These are phyloP conservation scores for Athene cunicularia DNA, from an alignment of 2,113 vertebrate species.

Conservation along the genomic window DNA sequence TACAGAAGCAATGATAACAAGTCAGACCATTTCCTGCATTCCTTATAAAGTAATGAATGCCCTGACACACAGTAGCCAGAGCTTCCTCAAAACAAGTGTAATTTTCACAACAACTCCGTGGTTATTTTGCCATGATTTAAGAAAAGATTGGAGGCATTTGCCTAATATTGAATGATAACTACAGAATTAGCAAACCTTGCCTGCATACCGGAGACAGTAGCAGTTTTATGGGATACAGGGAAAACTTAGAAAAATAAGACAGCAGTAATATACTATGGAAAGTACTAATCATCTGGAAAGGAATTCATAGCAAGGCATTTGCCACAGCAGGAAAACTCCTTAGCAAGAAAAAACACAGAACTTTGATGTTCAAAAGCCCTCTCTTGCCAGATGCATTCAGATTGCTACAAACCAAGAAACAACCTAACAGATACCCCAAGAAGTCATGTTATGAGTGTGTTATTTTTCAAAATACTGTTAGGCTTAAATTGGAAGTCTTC, in stretches of 20 bases:
- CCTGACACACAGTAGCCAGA: background rate
- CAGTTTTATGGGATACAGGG: background rate
- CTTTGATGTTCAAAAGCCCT: background rate
- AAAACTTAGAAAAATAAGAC: background rate
- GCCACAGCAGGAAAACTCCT: slow-evolving; percentile 36
- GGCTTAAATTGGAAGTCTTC: background rate
- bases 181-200: background rate
- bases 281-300: slow-evolving; percentile 28
- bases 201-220: background rate
- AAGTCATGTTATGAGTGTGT: background rate
- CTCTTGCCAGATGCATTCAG: background rate
- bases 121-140: background rate
- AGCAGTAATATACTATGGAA: slow-evolving; percentile 21
- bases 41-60: background rate
- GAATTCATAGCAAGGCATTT: slow-evolving; percentile 28
- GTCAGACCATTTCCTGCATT: slow-evolving; percentile 27
- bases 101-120: background rate
- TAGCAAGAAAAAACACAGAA: background rate
- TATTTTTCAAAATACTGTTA: background rate
- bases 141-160: background rate
- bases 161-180: background rate
- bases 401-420: background rate
- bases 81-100: slow-evolving; percentile 8
- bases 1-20: slow-evolving; percentile 33
- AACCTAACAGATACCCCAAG: background rate